phyloP scores from a whole-genome alignment of 2,888 invertebrate species.

The Callosobruchus maculatus region DNA sequence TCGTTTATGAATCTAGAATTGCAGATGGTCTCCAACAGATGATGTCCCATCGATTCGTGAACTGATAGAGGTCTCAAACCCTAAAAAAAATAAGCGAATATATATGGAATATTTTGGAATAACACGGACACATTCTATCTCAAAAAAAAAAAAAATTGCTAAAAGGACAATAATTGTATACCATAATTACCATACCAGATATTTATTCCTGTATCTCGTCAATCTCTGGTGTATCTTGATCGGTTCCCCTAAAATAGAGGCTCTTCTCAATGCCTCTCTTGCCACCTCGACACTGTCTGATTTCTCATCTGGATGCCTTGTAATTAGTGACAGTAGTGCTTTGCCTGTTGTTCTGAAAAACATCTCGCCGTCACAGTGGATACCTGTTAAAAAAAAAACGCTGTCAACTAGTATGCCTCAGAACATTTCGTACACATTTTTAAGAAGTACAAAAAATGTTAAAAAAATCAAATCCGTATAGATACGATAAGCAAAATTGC shows the following conservation, averaged over 20 bases:
- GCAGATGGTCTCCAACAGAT: constrained; percentile 60
- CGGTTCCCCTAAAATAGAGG: constrained; percentile 62
- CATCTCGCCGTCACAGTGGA: constrained; percentile 63
- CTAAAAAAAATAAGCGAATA: constrained; percentile 44
- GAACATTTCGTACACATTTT: too few species aligned
- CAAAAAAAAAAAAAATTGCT: too few species aligned
- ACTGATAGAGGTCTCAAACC: constrained; percentile 69
- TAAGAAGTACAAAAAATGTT: too few species aligned
- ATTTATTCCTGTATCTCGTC: constrained; percentile 65
- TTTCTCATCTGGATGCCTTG: constrained; percentile 55
- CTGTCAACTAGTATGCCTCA: too few species aligned
- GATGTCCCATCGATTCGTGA: constrained; percentile 67
- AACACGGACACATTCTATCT: too few species aligned
- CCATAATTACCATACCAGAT: constrained; percentile 54
- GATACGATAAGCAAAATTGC: too few species aligned
- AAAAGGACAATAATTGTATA: too few species aligned
- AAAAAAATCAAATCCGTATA: too few species aligned
- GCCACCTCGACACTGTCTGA: constrained; percentile 63
- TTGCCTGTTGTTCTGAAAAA: constrained; percentile 67
- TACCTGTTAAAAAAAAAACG: constrained; percentile 33
- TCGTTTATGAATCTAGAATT: constrained; percentile 66
- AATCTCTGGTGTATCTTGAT: constrained; percentile 63
- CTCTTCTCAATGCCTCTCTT: constrained; percentile 62
- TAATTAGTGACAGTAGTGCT: constrained; percentile 64
- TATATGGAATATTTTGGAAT: background rate